Evolutionary conservation across 2,888 invertebrate species (phyloP).

Genomic region (Pocota personata): DNA sequence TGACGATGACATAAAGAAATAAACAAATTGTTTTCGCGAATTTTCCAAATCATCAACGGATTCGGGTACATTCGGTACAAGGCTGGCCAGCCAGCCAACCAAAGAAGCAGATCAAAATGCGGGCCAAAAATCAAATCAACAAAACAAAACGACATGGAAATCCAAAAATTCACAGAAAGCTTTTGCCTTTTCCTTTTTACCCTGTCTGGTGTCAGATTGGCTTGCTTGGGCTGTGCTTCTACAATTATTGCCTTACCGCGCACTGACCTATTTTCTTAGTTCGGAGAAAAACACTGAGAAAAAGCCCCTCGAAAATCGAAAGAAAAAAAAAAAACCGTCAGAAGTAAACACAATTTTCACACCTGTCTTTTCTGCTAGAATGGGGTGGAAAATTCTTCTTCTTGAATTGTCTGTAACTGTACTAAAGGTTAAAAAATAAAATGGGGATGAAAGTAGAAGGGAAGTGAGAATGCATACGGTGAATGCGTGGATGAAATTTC

Average conservation of each 20-base stretch:
- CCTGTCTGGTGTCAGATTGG: not conserved
- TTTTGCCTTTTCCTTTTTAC: not conserved
- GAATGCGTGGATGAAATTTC: conserved; percentile 10
- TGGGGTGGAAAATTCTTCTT: conserved; percentile 11
- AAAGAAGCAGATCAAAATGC: not conserved
- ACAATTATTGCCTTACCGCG: conserved; percentile 47
- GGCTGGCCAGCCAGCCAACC: not conserved
- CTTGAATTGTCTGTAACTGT: conserved; percentile 9
- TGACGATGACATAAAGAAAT: conserved; percentile 4
- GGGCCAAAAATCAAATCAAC: not conserved
- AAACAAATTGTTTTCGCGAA: conserved; percentile 61
- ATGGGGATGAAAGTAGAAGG: not conserved
- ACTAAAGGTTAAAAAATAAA: not conserved
- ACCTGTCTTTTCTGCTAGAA: conserved; percentile 20
- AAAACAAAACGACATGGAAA: not conserved
- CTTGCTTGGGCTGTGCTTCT: not conserved
- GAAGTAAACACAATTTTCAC: conserved; percentile 28
- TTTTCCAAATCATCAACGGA: conserved; percentile 30
- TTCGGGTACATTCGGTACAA: not conserved
- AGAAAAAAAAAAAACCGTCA: not conserved
- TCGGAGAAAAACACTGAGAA: not conserved
- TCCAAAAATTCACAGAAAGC: conserved; percentile 15
- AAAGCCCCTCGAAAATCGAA: not conserved
- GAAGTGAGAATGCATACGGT: not conserved
- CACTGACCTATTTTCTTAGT: conserved; percentile 63